phyloP scores from a whole-genome alignment of 2,888 invertebrate species.

The Drosophila ustulata region DNA sequence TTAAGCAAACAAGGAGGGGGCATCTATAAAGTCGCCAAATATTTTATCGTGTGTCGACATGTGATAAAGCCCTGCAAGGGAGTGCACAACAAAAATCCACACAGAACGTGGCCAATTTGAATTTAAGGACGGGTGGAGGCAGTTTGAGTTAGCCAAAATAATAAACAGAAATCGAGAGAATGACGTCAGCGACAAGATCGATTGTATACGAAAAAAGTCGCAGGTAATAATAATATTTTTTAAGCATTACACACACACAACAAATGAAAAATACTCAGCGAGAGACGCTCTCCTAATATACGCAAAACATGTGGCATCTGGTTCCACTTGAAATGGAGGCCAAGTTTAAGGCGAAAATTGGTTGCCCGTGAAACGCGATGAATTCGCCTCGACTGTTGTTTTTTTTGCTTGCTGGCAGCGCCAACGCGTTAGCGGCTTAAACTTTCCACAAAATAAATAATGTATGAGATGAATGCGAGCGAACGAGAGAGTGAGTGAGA shows the following conservation, averaged over 20 bases:
- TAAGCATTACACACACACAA: conserved; percentile 18
- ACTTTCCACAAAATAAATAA: conserved; percentile 2
- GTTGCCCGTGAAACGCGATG: conserved; percentile 25
- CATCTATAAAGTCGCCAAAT: conserved; percentile 24
- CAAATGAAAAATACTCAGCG: neutral
- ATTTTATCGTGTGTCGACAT: conserved; percentile 60
- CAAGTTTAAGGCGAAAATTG: conserved; percentile 39
- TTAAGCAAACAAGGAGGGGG: conserved; percentile 34
- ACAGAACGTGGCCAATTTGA: neutral
- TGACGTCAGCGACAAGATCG: conserved; percentile 20
- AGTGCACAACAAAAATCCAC: conserved; percentile 5
- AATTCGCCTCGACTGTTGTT: conserved; percentile 18
- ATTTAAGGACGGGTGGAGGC: conserved; percentile 1
- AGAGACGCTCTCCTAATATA: conserved; percentile 1
- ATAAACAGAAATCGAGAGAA: neutral
- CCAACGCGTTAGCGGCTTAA: conserved; percentile 31
- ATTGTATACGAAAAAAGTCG: conserved; percentile 1
- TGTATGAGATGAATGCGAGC: neutral
- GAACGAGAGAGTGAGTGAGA: neutral
- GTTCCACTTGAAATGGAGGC: conserved; percentile 74
- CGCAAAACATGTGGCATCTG: conserved; percentile 53
- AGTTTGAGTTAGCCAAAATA: conserved; percentile 1
- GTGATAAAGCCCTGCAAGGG: conserved; percentile 38
- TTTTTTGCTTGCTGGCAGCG: conserved; percentile 25
- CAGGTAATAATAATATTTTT: conserved; percentile 18